Evolutionary conservation across 2,113 vertebrate genomes (phyloP).

Genomic region (Xenus cinereus): DNA sequence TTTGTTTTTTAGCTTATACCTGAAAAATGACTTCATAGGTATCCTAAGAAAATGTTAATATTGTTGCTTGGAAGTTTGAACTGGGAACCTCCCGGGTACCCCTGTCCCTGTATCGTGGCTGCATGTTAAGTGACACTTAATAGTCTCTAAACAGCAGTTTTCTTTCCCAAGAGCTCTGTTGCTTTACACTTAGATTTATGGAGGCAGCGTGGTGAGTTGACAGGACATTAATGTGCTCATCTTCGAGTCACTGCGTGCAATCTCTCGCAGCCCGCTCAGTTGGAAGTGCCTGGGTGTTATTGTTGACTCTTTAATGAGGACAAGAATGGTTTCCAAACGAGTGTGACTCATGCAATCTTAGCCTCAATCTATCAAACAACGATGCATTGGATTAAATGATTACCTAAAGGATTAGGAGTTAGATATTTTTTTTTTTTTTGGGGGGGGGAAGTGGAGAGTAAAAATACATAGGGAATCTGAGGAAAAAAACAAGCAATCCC

Average conservation of each 20-base stretch:
- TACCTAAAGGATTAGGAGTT: slow-evolving; percentile 33
- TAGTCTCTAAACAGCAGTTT: slow-evolving; percentile 6
- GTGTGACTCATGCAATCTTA: slow-evolving; percentile 36
- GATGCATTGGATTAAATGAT: slow-evolving; percentile 43
- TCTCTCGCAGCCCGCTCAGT: not conserved
- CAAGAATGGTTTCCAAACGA: not conserved
- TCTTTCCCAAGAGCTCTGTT: slow-evolving; percentile 4
- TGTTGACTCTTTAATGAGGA: slow-evolving; percentile 12
- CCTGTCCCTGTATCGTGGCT: accelerated
- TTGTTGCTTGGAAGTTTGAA: not conserved
- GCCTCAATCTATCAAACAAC: slow-evolving; percentile 58
- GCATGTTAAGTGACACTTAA: not conserved
- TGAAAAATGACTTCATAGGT: accelerated
- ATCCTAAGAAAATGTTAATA: not conserved
- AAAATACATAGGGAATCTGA: not conserved
- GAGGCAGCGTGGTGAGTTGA: slow-evolving; percentile 41
- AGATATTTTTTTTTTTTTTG: not conserved
- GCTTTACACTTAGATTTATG: slow-evolving; percentile 17
- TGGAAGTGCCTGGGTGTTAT: slow-evolving; percentile 23
- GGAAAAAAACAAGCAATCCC: not conserved
- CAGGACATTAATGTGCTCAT: slow-evolving; percentile 40
- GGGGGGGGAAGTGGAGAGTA: not conserved
- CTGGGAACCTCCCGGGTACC: not conserved
- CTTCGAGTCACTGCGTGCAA: not conserved
- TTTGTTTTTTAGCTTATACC: not conserved